Evolutionary conservation across 1,140 invertebrate species (phyloP), one percentile per base, ranked within the genome.

Genomic region (Drosophila athabasca): DNA sequence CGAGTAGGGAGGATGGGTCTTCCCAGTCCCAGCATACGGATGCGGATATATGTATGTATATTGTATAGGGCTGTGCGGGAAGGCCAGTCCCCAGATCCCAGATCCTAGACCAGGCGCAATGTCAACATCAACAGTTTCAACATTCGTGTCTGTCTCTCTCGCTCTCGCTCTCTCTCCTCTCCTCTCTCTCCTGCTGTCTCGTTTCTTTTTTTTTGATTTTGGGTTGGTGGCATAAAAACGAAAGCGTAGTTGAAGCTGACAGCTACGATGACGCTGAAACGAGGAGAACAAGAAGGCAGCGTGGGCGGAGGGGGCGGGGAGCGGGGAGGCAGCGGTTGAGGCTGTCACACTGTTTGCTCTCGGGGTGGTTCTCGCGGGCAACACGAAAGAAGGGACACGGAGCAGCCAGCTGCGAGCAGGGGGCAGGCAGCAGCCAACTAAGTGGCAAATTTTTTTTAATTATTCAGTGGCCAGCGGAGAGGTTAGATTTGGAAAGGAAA

Each of bases 231-330:
- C 39, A 35, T 26, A 50, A 79, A 73, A 79, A 59, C 22, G 76
- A 74, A 81, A 82, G 70, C 81, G 79, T 84, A 84, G 81, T 87
- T 87, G 77, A 87, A 84, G 79, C 77, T 77, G 80, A 85, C 80
- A 84, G 76, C 62, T 26, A 62, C 55, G 48, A 85, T 71, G 62
- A 69, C 55, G 65, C 48, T 59, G 67, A 54, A 67, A 61, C 35
- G 58, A 49, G 35, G 24, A 55, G 48, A 41, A 26, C 19, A 17
- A 11, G 44, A 7, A 2, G 19, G 6, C 3, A n/a, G 17, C 19
- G 2, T 0, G 2, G 3, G 7, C 22, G 22, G 22, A 1, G 17
- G 3, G n/a, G 46, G 43, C 39, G 61, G 59, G 46, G 48, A 4
- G 24, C 11, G 46, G 46, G 61, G 59, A 51, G 48, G 48, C 48